phyloP scores from a whole-genome alignment of 2,113 vertebrate genomes.

The Furnarius figulus region DNA sequence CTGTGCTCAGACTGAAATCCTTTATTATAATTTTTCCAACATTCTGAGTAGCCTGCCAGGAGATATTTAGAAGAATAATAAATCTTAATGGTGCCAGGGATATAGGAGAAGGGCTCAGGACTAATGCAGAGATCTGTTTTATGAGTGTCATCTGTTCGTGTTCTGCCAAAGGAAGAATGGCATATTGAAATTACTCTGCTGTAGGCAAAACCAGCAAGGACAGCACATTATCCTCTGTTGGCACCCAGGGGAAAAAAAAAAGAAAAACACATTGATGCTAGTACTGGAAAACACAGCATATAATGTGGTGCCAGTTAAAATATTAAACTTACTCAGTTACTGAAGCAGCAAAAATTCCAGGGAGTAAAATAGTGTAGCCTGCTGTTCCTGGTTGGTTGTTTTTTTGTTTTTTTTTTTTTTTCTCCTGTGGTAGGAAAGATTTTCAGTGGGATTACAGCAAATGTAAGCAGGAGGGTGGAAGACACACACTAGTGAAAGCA shows the following conservation, averaged over 20 bases:
- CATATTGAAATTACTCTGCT: conserved; percentile 60
- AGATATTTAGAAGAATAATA: conserved; percentile 46
- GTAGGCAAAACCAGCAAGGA: conserved; percentile 53
- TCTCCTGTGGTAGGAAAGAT: neutral
- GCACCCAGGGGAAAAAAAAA: neutral
- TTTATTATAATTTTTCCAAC: conserved; percentile 14
- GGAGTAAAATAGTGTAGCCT: neutral
- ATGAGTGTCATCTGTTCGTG: conserved; percentile 43
- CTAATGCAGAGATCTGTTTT: conserved; percentile 41
- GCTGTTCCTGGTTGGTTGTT: neutral
- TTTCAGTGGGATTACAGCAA: neutral
- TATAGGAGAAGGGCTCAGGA: conserved; percentile 32
- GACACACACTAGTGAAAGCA: neutral
- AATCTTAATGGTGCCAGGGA: conserved; percentile 26
- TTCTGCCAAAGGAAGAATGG: conserved; percentile 50
- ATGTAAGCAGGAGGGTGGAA: neutral
- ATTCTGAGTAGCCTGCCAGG: conserved; percentile 15
- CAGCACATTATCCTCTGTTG: conserved; percentile 10
- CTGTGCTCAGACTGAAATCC: neutral
- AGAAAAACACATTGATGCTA: neutral
- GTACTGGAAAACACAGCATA: neutral
- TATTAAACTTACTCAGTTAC: neutral
- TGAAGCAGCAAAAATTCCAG: neutral
- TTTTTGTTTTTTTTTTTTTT: neutral
- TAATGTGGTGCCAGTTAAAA: neutral